A percentile compares a stretch with the other conserved stretches of the same genome.
Evolutionary conservation across 2,888 invertebrate genomes (phyloP).

Genomic region (Aelia acuminata): DNA sequence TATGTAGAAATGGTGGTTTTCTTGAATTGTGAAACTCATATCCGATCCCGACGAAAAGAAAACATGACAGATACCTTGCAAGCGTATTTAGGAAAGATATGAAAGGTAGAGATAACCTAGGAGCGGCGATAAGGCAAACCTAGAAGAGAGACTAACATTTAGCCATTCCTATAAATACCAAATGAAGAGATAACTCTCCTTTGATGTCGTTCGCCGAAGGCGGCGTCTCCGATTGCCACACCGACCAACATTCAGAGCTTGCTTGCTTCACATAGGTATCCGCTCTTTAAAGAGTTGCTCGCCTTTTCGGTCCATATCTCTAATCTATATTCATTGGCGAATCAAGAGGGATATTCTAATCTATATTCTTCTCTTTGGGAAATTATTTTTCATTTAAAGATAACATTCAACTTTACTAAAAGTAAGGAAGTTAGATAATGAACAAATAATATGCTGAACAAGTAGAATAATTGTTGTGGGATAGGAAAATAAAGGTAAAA

Average conservation of each 20-base stretch:
- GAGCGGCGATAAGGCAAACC: neutral
- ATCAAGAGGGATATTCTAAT: no score
- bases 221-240: neutral
- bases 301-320: no score
- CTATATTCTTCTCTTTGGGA: no score
- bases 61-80: neutral
- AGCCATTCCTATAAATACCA: slow-evolving; percentile 15
- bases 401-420: no score
- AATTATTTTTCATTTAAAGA: no score
- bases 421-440: no score
- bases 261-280: neutral
- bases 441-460: no score
- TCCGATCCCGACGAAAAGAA: neutral
- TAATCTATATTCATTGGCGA: no score
- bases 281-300: no score
- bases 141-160: slow-evolving; percentile 13
- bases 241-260: neutral
- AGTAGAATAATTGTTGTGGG: no score
- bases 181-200: neutral
- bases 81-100: slow-evolving; percentile 17
- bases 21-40: neutral
- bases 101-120: neutral
- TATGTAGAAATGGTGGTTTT: neutral
- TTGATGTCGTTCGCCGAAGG: neutral
- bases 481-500: no score